Evolutionary conservation across 2,888 invertebrate genomes (phyloP).

Genomic region (Agrilus mali): DNA sequence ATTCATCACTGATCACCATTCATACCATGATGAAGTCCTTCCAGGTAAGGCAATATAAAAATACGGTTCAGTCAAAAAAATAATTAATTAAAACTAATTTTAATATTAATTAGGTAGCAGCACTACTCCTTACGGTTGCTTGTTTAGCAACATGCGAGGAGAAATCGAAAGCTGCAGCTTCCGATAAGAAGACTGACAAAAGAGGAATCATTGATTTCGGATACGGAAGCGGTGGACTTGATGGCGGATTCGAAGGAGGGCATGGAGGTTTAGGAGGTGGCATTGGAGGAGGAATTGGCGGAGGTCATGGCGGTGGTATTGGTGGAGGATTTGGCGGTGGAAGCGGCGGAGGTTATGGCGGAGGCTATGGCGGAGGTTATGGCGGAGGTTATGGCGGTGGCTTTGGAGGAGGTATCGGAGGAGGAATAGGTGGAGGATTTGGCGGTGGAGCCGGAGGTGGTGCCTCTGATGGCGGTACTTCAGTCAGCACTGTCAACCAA

Average conservation of each 20-base stretch:
- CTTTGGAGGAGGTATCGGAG: slow-evolving; percentile 12
- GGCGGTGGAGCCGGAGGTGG: slow-evolving; percentile 9
- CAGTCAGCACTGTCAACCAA: slow-evolving; percentile 26
- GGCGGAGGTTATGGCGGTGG: slow-evolving; percentile 11
- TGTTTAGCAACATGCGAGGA: too few species aligned
- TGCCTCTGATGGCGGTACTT: slow-evolving; percentile 22
- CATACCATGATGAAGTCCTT: too few species aligned
- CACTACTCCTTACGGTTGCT: too few species aligned
- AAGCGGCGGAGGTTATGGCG: slow-evolving; percentile 9
- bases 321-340: slow-evolving; percentile 12
- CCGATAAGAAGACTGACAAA: too few species aligned
- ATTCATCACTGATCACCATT: too few species aligned
- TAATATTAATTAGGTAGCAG: too few species aligned
- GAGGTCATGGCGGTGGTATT: slow-evolving; percentile 10
- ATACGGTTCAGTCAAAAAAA: too few species aligned
- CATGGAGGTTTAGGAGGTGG: slow-evolving; percentile 3
- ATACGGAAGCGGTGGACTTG: slow-evolving; percentile 7
- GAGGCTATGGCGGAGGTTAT: slow-evolving; percentile 7
- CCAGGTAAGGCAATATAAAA: too few species aligned
- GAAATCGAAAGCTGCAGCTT: too few species aligned
- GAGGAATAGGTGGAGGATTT: slow-evolving; percentile 7
- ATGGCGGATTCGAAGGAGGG: slow-evolving; percentile 7
- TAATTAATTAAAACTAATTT: too few species aligned
- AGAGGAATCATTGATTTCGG: not conserved
- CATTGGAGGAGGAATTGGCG: slow-evolving; percentile 9